These are phyloP conservation scores for Telmatherina bonti DNA, from an alignment of 2,797 vertebrate species.

Conservation along the genomic window DNA sequence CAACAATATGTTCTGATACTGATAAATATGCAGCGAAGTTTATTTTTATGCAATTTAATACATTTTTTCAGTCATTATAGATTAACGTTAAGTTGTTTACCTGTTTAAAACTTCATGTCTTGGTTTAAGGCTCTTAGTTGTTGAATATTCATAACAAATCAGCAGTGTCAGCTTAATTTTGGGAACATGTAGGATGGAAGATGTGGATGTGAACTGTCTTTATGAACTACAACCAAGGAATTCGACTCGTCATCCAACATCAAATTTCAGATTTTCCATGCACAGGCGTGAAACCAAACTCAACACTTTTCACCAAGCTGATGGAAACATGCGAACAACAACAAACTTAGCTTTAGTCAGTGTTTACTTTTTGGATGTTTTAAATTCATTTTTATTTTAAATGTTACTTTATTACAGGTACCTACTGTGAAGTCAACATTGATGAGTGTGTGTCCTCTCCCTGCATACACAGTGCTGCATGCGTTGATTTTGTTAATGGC, in stretches of 20 bases:
- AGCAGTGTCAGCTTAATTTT: neutral
- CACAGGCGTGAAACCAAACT: conserved; percentile 6
- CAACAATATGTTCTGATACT: neutral
- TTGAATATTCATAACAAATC: neutral
- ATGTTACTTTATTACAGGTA: conserved; percentile 62
- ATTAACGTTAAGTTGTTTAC: neutral
- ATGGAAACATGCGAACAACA: neutral
- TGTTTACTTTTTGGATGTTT: conserved; percentile 3
- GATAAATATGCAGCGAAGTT: neutral
- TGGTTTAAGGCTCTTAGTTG: neutral
- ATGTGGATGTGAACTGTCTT: neutral
- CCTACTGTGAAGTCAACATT: conserved; percentile 83
- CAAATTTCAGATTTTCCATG: conserved; percentile 4
- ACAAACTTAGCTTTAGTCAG: conserved; percentile 29
- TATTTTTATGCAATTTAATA: neutral
- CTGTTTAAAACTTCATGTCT: conserved; percentile 6
- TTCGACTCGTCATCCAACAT: neutral
- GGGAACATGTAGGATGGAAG: neutral
- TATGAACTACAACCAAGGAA: neutral
- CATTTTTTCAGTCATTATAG: neutral
- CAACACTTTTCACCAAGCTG: conserved; percentile 1
- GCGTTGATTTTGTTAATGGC: conserved; percentile 76
- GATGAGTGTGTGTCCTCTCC: conserved; percentile 83
- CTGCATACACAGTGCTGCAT: conserved; percentile 81
- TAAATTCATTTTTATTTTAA: conserved; percentile 8